Conservation (phyloP, 2,797 vertebrate species). For the Rhyacichthys aspro region DNA sequence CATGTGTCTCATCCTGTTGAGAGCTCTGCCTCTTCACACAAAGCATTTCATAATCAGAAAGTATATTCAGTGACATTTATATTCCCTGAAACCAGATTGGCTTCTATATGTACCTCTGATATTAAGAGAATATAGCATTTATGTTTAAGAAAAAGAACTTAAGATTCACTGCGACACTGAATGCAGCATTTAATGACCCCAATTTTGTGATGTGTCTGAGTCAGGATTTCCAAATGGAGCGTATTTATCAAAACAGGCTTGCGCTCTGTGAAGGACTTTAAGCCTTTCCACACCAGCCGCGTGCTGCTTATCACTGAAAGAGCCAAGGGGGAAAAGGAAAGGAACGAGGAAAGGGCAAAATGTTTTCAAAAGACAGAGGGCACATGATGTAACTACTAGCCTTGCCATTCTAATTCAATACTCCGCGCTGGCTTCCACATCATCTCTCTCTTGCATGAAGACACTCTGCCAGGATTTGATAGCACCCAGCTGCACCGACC, state of each 20-base stretch:
- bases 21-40: conserved; percentile 17
- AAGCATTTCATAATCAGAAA: not conserved
- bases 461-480: conserved; percentile 53
- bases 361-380: conserved; percentile 62
- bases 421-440: conserved; percentile 33
- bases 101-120: too few relatives aligned
- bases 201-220: conserved; percentile 55
- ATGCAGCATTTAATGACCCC: too few relatives aligned
- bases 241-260: conserved; percentile 63
- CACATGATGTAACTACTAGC: conserved; percentile 39
- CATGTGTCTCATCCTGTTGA: conserved; percentile 49
- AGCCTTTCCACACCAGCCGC: conserved; percentile 65
- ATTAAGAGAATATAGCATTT: too few relatives aligned
- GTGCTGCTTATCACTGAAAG: conserved; percentile 74
- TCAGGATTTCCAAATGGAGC: conserved; percentile 64
- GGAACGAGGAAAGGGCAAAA: conserved; percentile 63
- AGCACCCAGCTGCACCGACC: conserved; percentile 60
- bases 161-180: too few relatives aligned
- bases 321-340: too few relatives aligned
- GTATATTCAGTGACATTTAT: not conserved
- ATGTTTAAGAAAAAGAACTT: too few relatives aligned
- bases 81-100: not conserved
- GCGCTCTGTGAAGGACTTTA: conserved; percentile 62
- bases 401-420: conserved; percentile 55
- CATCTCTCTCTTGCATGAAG: conserved; percentile 1